Base-by-base conservation (phyloP, 2,113 vertebrate genomes). In the Rhinolophus sinicus region DNA sequence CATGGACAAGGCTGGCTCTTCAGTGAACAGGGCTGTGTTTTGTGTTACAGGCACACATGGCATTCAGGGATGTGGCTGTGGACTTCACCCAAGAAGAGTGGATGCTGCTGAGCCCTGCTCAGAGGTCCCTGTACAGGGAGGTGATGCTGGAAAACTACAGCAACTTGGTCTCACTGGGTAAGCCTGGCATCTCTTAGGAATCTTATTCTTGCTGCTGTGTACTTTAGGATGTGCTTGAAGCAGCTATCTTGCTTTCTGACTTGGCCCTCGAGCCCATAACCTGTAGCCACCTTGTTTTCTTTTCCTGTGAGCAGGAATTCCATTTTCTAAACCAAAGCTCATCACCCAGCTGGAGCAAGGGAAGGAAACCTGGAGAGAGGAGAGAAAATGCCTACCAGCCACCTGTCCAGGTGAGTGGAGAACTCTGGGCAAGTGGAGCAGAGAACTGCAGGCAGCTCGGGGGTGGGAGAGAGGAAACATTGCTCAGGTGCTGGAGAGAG, bases 71-170 rank as follows among this genome's bases (percentile, higher is more conserved):
- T n/a, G 95, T 98, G 40, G 97, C 98, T 38, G 97, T 98, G 88
- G 78, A 88, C 47, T 98, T 98, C 87, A 97, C 96, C 16, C 88
- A 85, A 28, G 97, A 97, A 15, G 98, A 98, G 88, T 98, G 98
- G 97, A 24, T 78, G 62, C 65, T 97, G 76, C 87, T 98, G 93
- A 97, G 89, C 35, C 95, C 97, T 14, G 95, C 96, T 67, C 97
- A 98, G 90, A 96, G 95, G 88, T 85, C 85, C 24, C 93, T 98
- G 33, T 98, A 98, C 82, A 84, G 90, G 56, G 97, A 98, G 35
- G 97, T 98, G 94, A 98, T 98, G 98, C 77, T 96, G 95, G 97
- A 98, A 47, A 98, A 96, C 88, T 98, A 97, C 72, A 95, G 97
- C 76, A 96, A 97, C 76, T 81, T 98, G 92, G 88, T 95, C 33